Evolutionary conservation across 2,888 invertebrate genomes (phyloP), one percentile per base, ranked within the genome.

Genomic region (Heteromurus nitidus): DNA sequence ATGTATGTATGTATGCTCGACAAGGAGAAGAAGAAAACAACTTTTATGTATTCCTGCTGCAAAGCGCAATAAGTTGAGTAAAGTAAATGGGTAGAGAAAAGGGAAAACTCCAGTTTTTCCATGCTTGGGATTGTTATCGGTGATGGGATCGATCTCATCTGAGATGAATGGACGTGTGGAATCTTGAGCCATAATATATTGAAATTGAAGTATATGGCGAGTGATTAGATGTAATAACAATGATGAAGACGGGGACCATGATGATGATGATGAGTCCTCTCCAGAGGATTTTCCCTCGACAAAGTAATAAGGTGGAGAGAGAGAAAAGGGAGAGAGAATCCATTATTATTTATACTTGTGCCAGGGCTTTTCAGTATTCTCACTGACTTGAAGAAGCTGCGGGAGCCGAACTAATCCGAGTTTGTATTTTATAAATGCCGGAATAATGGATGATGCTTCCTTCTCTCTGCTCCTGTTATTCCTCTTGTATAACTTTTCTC

Each of bases 371-470:
- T 68, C 68, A 28, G 30, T 50, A 18, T 30, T 73, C 60, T 9
- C 22, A 72, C 26, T 62, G 58, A 73, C 80, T 80, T 73, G 68
- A 53, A 79, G 79, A 53, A 80, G 62, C 80, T 80, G 80, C 80
- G 80, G 80, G 80, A 80, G 80, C 80, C 80, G 80, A 80, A 80
- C 80, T 80, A 80, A 80, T 80, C 80, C 80, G 73, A 80, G 80
- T 80, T 80, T 80, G 80, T 80, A 80, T 80, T 80, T 80, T 73
- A 73, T 80, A 80, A 80, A 80, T 80, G 80, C 73, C 80, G 80
- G 80, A 80, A 80, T 80, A 80, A 80, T 80, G 73, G 80, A 80
- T 80, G 80, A 73, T 80, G 79, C 68, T 77, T 79, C 53, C 64
- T 30, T 58, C 55, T 24, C 44, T 22, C 55, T 55, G 70, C 79